phyloP scores from a whole-genome alignment of 2,888 invertebrate species.

The Scaptomyza tumidula region DNA sequence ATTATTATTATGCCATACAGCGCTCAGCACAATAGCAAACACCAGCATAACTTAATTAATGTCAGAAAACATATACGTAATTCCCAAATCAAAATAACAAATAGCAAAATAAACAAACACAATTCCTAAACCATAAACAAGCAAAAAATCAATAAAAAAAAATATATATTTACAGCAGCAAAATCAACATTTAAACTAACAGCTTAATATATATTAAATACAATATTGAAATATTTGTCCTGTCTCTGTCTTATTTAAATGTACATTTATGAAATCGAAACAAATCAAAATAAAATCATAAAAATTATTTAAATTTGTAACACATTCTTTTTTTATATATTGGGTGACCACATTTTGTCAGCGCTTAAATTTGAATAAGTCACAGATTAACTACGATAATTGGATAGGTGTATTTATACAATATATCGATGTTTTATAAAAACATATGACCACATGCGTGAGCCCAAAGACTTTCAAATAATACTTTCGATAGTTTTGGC shows the following conservation, averaged over 20 bases:
- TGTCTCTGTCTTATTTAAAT: constrained; percentile 78
- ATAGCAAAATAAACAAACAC: constrained; percentile 49
- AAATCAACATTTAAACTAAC: constrained; percentile 44
- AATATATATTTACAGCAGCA: constrained; percentile 28
- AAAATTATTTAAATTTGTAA: background rate
- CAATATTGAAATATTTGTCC: constrained; percentile 63
- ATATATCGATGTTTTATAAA: constrained; percentile 6
- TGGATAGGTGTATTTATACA: too few relatives aligned
- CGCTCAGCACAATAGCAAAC: constrained; percentile 56
- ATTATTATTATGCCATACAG: constrained; percentile 65
- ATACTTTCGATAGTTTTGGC: too few relatives aligned
- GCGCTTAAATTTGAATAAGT: background rate
- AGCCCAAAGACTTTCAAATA: too few relatives aligned
- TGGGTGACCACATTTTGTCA: background rate
- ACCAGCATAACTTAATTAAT: constrained; percentile 26
- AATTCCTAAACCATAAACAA: constrained; percentile 25
- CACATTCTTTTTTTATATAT: too few relatives aligned
- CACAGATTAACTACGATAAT: background rate
- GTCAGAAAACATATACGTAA: constrained; percentile 67
- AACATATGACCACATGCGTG: constrained; percentile 11
- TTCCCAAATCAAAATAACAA: constrained; percentile 29
- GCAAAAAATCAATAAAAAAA: constrained; percentile 27
- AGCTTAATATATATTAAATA: constrained; percentile 45
- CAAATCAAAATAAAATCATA: constrained; percentile 62
- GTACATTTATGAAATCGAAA: constrained; percentile 75